These are phyloP conservation scores for Ganaspis sp. DNA, from an alignment of 1,140 invertebrate genomes.

Conservation along the genomic window DNA sequence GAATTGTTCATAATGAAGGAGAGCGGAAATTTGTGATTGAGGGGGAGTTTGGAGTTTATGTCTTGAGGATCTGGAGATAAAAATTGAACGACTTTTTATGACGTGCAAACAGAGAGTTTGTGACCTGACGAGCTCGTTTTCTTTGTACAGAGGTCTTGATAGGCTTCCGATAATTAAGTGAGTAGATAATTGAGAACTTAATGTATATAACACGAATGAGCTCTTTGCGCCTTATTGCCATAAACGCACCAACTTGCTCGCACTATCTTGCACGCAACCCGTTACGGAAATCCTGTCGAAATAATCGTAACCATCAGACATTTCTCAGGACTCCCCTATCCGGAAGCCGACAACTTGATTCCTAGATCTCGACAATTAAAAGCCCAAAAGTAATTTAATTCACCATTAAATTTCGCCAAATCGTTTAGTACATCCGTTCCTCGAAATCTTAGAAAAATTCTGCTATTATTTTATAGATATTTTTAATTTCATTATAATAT, in stretches of 20 bases:
- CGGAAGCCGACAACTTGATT: slow-evolving; percentile 48
- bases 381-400: no score
- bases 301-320: slow-evolving; percentile 62
- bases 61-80: neutral
- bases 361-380: no score
- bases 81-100: neutral
- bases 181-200: slow-evolving; percentile 43
- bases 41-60: neutral
- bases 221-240: slow-evolving; percentile 22
- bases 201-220: slow-evolving; percentile 41
- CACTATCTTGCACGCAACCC: slow-evolving; percentile 45
- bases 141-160: slow-evolving; percentile 13
- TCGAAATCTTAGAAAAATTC: no score
- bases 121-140: neutral
- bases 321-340: slow-evolving; percentile 44
- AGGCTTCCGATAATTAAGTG: slow-evolving; percentile 42
- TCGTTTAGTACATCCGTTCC: no score
- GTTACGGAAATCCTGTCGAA: slow-evolving; percentile 65
- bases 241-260: slow-evolving; percentile 36
- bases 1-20: neutral
- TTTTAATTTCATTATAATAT: no score
- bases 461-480: no score
- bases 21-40: neutral
- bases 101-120: neutral
- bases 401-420: no score